Evolutionary conservation across 2,888 invertebrate species (phyloP), one percentile per base, ranked within the genome.

Genomic region (Athripsodes cinereus): DNA sequence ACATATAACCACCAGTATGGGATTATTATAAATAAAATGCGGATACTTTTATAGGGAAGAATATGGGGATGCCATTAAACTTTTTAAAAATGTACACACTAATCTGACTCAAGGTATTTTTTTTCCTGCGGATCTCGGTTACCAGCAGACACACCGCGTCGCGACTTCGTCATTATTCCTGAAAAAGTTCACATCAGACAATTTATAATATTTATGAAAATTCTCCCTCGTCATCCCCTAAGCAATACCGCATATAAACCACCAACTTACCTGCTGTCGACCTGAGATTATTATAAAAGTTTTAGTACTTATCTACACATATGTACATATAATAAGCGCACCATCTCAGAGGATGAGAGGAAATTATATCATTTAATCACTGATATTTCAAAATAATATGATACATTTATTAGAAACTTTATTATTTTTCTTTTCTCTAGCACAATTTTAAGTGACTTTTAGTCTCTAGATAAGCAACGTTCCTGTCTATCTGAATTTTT

Each of bases 171-270:
- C 11, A 11, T 6, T 6, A 11, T 11, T 40, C 3, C 40, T 40
- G 13, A 13, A 40, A 40, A 40, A 40, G 8, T 40, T 40, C n/a
- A 3, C 16, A 8, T 40, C 16, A 40, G 40, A 40, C 40, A 40
- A 40, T 40, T 40, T 40, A 40, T 40, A 40, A 40, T 40, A 40
- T 40, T 40, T 40, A 40, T 40, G 40, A 40, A 40, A 40, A 8
- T 40, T 40, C 13, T 40, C 40, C 40, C 40, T 40, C 16, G 40
- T 16, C 40, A 40, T 13, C 40, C n/a, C 40, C 16, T 10, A 26
- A 26, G 26, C 26, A 26, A 26, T 26, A 10, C 40, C 40, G 40
- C 40, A 16, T 40, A 8, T 40, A n/a, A 16, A 8, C 40, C 10
- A 5, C 40, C 40, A 40, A 40, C 40, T 40, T 40, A 40, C 40